These are phyloP conservation scores for Eupithecia subfuscata DNA, from an alignment of 2,888 invertebrate species.

Conservation along the genomic window DNA sequence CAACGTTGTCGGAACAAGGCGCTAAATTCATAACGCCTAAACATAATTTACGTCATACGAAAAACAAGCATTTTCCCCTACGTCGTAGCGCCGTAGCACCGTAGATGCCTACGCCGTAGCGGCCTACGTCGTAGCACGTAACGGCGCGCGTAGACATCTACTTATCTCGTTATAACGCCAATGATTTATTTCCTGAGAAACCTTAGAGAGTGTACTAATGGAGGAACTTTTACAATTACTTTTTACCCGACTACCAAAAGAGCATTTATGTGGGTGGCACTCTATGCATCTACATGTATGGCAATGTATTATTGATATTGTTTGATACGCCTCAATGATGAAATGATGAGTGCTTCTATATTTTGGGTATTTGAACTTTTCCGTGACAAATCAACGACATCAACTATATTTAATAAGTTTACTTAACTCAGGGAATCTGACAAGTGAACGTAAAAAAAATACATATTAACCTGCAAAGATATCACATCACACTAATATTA, in stretches of 20 bases:
- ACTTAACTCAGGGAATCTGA: too few relatives aligned
- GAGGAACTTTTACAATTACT: not conserved
- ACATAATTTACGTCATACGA: constrained; percentile 1
- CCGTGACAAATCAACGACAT: too few relatives aligned
- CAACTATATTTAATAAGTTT: too few relatives aligned
- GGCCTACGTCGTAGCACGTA: constrained; percentile 38
- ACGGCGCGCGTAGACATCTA: constrained; percentile 44
- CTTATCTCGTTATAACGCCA: constrained; percentile 43
- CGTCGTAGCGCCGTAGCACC: not conserved
- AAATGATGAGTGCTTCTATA: not conserved
- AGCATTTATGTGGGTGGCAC: not conserved
- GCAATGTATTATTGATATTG: not conserved
- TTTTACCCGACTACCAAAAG: not conserved
- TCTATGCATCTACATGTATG: not conserved
- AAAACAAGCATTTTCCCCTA: not conserved
- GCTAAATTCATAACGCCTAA: constrained; percentile 6
- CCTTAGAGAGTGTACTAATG: not conserved
- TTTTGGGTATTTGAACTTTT: too few relatives aligned
- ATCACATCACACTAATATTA: too few relatives aligned
- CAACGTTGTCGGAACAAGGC: not conserved
- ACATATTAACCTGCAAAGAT: too few relatives aligned
- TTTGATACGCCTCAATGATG: not conserved
- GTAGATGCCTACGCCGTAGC: constrained; percentile 14
- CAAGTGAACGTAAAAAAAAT: too few relatives aligned
- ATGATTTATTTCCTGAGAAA: constrained; percentile 35